A percentile compares a stretch with the other conserved stretches of the same genome.
Conservation (phyloP, 2,797 vertebrate genomes). For the Telmatherina bonti region DNA sequence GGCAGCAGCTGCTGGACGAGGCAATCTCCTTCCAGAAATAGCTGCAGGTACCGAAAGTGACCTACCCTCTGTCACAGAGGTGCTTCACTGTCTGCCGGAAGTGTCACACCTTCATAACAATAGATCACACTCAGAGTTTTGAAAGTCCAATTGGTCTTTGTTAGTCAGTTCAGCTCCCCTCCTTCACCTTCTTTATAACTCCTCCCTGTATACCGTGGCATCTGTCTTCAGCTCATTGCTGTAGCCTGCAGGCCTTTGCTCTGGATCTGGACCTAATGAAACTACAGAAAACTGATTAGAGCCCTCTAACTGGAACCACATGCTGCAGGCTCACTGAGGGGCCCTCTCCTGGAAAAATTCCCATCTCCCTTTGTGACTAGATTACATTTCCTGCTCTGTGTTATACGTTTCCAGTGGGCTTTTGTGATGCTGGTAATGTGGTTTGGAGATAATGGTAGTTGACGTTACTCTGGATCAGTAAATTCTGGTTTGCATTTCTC, state of each 20-base stretch:
- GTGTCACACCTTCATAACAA: constrained; percentile 63
- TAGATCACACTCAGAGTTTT: constrained; percentile 59
- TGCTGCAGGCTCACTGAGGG: constrained; percentile 69
- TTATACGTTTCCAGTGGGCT: constrained; percentile 65
- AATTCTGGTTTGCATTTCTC: constrained; percentile 52
- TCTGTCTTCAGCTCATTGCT: constrained; percentile 73
- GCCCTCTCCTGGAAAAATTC: constrained; percentile 66
- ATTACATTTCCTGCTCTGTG: constrained; percentile 76
- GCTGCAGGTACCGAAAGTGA: constrained; percentile 35
- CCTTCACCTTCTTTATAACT: constrained; percentile 30
- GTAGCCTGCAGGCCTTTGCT: constrained; percentile 69
- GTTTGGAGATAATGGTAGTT: constrained; percentile 48
- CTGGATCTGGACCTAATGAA: constrained; percentile 81
- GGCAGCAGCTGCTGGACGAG: constrained; percentile 41
- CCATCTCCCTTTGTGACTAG: constrained; percentile 71
- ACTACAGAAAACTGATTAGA: constrained; percentile 82
- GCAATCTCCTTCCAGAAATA: constrained; percentile 54
- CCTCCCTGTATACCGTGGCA: constrained; percentile 71
- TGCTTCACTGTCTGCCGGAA: constrained; percentile 40
- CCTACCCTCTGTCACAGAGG: constrained; percentile 37
- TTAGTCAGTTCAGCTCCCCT: constrained; percentile 33
- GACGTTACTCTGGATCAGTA: constrained; percentile 17
- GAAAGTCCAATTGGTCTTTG: constrained; percentile 53
- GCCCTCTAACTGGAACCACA: constrained; percentile 78
- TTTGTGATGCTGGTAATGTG: constrained; percentile 52